Evolutionary conservation across 2,113 vertebrate genomes (phyloP).

Genomic region (Cyanoliseus patagonus): DNA sequence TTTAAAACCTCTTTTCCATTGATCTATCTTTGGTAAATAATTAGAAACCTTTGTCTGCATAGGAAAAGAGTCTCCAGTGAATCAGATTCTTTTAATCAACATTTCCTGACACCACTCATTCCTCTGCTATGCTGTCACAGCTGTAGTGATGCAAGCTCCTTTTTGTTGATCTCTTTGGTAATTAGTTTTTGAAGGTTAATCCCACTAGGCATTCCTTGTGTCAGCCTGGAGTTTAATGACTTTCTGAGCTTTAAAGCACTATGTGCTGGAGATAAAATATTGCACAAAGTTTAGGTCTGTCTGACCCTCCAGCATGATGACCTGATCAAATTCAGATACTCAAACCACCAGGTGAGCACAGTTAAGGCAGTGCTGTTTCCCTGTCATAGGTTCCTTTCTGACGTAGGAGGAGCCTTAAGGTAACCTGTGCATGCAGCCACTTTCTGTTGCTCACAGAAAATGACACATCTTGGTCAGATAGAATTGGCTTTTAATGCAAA

Average conservation of each 20-base stretch:
- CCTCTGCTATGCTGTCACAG: neutral
- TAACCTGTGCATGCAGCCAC: neutral
- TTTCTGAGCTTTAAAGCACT: conserved; percentile 40
- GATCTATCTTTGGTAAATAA: neutral
- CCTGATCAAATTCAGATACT: neutral
- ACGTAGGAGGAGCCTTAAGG: neutral
- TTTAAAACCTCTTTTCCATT: neutral
- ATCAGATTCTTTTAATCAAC: neutral
- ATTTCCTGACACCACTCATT: neutral
- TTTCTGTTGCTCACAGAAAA: neutral
- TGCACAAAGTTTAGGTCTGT: neutral
- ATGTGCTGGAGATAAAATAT: conserved; percentile 8
- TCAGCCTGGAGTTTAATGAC: conserved; percentile 23
- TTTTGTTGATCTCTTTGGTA: conserved; percentile 58
- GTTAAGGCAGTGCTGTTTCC: neutral
- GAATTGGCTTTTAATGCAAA: neutral
- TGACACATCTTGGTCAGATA: neutral
- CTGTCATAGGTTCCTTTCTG: neutral
- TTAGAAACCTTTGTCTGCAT: neutral
- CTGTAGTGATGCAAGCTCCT: neutral
- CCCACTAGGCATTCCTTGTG: conserved; percentile 42
- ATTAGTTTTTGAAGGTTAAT: conserved; percentile 70
- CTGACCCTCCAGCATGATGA: neutral
- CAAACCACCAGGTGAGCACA: neutral
- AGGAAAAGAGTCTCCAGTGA: neutral